phyloP scores from a whole-genome alignment of 2,888 invertebrate species.

The Bursaphelenchus okinawaensis region DNA sequence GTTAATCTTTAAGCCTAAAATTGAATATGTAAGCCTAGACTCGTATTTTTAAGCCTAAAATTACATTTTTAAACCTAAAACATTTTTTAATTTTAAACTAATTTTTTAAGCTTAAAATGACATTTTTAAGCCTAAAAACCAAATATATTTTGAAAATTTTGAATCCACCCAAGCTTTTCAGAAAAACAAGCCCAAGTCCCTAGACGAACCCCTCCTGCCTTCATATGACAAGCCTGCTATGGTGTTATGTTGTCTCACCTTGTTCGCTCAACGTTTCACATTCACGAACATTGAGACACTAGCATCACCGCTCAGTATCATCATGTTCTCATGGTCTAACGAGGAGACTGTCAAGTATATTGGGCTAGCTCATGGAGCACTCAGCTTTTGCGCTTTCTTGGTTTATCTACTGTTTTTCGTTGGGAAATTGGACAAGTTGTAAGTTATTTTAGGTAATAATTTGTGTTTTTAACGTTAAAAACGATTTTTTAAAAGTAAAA shows the following conservation, averaged over 20 bases:
- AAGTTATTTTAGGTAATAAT: too few relatives aligned
- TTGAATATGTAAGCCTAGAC: too few relatives aligned
- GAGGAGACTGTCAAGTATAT: not conserved
- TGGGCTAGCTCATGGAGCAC: not conserved
- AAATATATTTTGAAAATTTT: too few relatives aligned
- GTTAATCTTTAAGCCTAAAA: too few relatives aligned
- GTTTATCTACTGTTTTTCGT: not conserved
- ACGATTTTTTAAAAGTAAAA: not conserved
- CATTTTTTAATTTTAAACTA: too few relatives aligned
- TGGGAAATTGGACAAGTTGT: not conserved
- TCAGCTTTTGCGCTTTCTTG: not conserved
- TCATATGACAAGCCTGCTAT: slow-evolving; percentile 1
- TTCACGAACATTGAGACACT: slow-evolving; percentile 15
- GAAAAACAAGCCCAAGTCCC: too few relatives aligned
- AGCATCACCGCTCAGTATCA: not conserved
- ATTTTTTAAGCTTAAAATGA: too few relatives aligned
- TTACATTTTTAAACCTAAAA: too few relatives aligned
- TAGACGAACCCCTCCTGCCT: slow-evolving; percentile 3
- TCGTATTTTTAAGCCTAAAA: too few relatives aligned
- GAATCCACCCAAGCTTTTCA: too few relatives aligned
- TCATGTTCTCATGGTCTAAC: slow-evolving; percentile 3
- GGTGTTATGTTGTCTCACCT: not conserved
- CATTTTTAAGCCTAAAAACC: too few relatives aligned
- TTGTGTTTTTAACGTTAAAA: too few relatives aligned
- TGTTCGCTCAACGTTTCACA: slow-evolving; percentile 9